These are phyloP conservation scores for Conomelus anceps DNA, from an alignment of 2,888 invertebrate genomes.

Conservation along the genomic window DNA sequence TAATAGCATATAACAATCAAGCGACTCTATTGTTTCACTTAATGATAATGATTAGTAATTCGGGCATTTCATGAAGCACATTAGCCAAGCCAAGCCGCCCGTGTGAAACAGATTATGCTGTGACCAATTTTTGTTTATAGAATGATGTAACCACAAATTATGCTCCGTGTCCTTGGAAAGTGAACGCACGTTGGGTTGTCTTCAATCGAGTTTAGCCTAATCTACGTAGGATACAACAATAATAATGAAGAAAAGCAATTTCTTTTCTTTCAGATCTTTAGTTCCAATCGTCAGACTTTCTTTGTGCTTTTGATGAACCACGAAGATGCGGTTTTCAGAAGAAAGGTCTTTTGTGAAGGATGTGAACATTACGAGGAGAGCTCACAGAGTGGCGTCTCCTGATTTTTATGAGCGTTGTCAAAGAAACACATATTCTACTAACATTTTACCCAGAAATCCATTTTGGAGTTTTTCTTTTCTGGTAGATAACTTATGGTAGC, in stretches of 20 bases:
- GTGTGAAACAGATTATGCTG: neutral
- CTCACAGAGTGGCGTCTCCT: too few relatives aligned
- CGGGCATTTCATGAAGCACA: neutral
- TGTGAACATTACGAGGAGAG: too few relatives aligned
- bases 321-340: neutral
- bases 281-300: neutral
- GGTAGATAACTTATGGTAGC: too few relatives aligned
- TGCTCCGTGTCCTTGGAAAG: neutral
- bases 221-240: too few relatives aligned
- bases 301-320: neutral
- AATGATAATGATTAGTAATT: neutral
- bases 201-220: too few relatives aligned
- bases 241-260: neutral
- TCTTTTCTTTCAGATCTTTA: neutral
- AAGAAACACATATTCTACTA: too few relatives aligned
- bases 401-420: too few relatives aligned
- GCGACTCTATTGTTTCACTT: neutral
- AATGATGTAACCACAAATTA: neutral
- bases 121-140: neutral
- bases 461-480: too few relatives aligned
- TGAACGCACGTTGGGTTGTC: neutral
- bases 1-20: neutral
- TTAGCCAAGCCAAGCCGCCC: neutral
- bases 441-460: too few relatives aligned
- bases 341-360: neutral